These are phyloP conservation scores for Aleiodes leptofemur DNA, from an alignment of 2,888 invertebrate species.

Conservation along the genomic window DNA sequence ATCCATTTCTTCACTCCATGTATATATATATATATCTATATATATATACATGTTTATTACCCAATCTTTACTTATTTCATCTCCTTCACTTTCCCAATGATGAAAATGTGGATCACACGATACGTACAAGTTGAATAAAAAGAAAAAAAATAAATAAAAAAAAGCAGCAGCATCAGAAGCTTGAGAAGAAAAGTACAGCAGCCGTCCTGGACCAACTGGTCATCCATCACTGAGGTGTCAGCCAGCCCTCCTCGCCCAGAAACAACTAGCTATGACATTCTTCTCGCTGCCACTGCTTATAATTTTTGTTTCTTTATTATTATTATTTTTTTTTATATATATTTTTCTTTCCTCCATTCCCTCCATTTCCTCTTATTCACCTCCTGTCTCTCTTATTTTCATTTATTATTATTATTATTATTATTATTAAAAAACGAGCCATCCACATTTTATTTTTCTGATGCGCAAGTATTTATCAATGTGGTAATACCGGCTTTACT, in stretches of 20 bases:
- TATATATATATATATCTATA: too few species aligned
- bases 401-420: too few species aligned
- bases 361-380: slow-evolving; percentile 34
- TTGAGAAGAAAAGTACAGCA: slow-evolving; percentile 65
- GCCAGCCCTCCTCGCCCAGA: slow-evolving; percentile 67
- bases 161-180: slow-evolving; percentile 29
- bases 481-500: slow-evolving; percentile 13
- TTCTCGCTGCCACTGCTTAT: slow-evolving; percentile 64
- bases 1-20: slow-evolving; percentile 44
- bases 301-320: slow-evolving; percentile 46
- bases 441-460: not conserved
- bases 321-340: slow-evolving; percentile 5
- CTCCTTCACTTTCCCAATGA: slow-evolving; percentile 18
- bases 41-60: too few species aligned
- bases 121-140: slow-evolving; percentile 7
- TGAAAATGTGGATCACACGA: slow-evolving; percentile 15
- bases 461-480: slow-evolving; percentile 2
- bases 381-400: slow-evolving; percentile 29
- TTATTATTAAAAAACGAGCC: not conserved
- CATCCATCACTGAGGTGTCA: slow-evolving; percentile 75
- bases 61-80: not conserved
- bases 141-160: slow-evolving; percentile 10
- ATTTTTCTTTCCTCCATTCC: slow-evolving; percentile 42
- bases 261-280: slow-evolving; percentile 74
- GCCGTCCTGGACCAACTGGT: slow-evolving; percentile 53